These are phyloP conservation scores for Macrophya alboannulata DNA, from an alignment of 2,888 invertebrate genomes.

Conservation along the genomic window DNA sequence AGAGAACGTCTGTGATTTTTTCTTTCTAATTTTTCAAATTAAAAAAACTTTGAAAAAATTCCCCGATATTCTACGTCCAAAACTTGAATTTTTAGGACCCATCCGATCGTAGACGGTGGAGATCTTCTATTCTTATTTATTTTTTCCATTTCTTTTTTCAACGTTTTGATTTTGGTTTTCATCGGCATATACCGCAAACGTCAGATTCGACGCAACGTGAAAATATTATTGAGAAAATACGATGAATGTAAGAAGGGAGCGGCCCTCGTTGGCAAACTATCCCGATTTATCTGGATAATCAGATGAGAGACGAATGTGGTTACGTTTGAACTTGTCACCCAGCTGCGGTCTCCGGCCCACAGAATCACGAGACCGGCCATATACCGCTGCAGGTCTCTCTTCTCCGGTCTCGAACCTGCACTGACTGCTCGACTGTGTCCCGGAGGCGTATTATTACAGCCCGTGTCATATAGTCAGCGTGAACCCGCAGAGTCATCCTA, in stretches of 20 bases:
- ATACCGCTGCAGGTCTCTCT: background rate
- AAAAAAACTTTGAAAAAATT: too few species aligned
- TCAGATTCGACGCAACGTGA: background rate
- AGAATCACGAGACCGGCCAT: background rate
- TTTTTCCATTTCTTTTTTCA: too few species aligned
- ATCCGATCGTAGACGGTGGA: too few species aligned
- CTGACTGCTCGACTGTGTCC: background rate
- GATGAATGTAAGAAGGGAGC: background rate
- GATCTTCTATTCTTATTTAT: too few species aligned
- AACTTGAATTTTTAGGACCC: too few species aligned
- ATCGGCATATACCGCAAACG: background rate
- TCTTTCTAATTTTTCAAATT: too few species aligned
- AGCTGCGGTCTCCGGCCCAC: background rate
- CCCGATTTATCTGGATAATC: background rate
- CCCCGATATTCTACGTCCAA: too few species aligned
- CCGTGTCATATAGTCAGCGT: too few species aligned
- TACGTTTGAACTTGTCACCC: background rate
- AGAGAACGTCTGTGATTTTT: too few species aligned
- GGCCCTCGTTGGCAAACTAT: background rate
- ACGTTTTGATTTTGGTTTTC: too few species aligned
- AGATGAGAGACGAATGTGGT: background rate
- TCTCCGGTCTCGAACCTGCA: background rate
- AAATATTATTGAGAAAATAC: background rate
- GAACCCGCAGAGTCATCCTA: constrained; percentile 70
- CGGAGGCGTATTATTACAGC: too few species aligned